Base-by-base conservation (phyloP, 2,888 invertebrate species). In the Emmelina monodactyla region DNA sequence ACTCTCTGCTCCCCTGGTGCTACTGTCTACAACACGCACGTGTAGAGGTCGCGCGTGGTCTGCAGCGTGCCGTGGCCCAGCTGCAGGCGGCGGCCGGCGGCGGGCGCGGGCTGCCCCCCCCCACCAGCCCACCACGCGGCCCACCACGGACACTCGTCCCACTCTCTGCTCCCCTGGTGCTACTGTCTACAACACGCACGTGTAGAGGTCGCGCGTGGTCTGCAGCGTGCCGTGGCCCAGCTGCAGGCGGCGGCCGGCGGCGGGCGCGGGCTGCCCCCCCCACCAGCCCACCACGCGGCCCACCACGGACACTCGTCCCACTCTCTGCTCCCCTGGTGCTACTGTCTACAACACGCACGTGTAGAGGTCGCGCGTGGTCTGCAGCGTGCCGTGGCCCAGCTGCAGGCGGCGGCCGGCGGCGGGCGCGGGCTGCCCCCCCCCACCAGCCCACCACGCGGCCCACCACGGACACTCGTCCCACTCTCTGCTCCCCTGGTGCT, bases 211-310 rank as follows among this genome's bases (percentile, higher is more conserved):
- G 54, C 88, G 88, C 0, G 92, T 93, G 38, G 60, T 49, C 53
- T 59, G 58, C 47, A 65, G 88, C 32, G 91, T 89, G 89, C 55
- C 97, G 83, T 32, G 92, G 90, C 62, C 89, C 84, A 71, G 66
- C 88, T 92, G 56, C 93, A 97, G 64, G 85, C 88, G 47, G 88
- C 90, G 47, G 88, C 75, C 91, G 5, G 80, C 14, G 85, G 78
- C 3, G 90, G 85, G 37, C 65, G 57, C 38, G 45, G 42, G 12
- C 50, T 38, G 55, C 6, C 97, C 97, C 32, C 94, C 91, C 92
- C 94, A 96, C 97, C 97, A 98, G 75, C 95, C 94, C 33, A 97
- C 89, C 37, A 98, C 86, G 14, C 92, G 89, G 0, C 97, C 94
- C 38, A 98, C 93, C 2, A 97, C 91, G 0, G 97, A 97, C 46